These are phyloP conservation scores for Phylloscopus collybita DNA, from an alignment of 2,797 vertebrate genomes.

Conservation along the genomic window DNA sequence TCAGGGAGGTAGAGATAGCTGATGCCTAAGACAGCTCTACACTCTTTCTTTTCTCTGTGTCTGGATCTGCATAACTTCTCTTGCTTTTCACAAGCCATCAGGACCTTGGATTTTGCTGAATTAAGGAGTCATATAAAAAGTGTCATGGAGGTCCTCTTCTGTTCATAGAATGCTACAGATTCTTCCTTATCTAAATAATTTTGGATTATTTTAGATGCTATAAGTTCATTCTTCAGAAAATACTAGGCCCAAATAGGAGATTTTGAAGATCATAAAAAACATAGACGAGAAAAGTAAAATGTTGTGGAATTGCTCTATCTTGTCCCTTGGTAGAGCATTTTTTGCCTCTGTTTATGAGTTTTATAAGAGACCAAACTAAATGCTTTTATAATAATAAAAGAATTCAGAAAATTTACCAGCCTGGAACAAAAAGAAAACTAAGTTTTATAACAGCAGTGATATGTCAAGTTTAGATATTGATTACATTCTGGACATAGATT, in stretches of 20 bases:
- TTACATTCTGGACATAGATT: background rate
- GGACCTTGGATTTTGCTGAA: background rate
- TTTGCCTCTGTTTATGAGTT: background rate
- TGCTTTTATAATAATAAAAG: background rate
- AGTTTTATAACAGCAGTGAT: background rate
- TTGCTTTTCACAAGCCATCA: background rate
- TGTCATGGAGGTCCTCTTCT: background rate
- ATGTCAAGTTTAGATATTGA: background rate
- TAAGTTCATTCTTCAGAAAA: background rate
- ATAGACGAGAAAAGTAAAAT: background rate
- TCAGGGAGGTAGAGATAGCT: background rate
- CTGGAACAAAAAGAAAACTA: background rate
- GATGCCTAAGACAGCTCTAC: background rate
- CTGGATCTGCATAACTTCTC: background rate
- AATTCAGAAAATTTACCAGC: background rate
- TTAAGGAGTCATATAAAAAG: background rate
- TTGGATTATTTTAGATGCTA: background rate
- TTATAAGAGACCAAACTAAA: background rate
- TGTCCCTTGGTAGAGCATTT: background rate
- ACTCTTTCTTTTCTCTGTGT: background rate
- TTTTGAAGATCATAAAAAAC: background rate
- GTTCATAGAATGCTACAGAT: background rate
- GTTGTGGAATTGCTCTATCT: background rate
- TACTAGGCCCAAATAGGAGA: background rate
- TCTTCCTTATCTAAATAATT: background rate